A percentile compares a stretch with the other conserved stretches of the same genome.
These are phyloP conservation scores for Leptopilina myrica DNA, from an alignment of 2,888 invertebrate genomes.

Conservation along the genomic window DNA sequence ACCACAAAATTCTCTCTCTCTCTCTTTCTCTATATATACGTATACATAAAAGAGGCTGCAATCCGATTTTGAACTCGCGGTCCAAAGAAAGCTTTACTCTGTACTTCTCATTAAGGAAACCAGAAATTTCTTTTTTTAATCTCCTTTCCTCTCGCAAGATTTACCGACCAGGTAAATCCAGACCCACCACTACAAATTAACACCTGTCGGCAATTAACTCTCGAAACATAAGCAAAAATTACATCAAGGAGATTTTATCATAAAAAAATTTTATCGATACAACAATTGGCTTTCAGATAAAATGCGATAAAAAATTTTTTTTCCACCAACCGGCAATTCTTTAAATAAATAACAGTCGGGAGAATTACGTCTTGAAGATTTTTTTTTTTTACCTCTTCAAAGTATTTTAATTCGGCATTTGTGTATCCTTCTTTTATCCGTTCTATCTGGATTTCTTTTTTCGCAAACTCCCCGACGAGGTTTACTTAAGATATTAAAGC, in stretches of 20 bases:
- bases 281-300: constrained; percentile 25
- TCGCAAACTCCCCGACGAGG: constrained; percentile 55
- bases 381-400: constrained; percentile 42
- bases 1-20: constrained; percentile 57
- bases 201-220: constrained; percentile 38
- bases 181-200: constrained; percentile 15
- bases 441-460: constrained; percentile 56
- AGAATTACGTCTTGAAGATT: not conserved
- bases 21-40: constrained; percentile 37
- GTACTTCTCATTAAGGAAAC: constrained; percentile 76
- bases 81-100: constrained; percentile 76
- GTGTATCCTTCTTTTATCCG: constrained; percentile 64
- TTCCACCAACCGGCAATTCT: not conserved
- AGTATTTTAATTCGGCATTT: constrained; percentile 72
- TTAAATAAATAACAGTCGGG: constrained; percentile 2
- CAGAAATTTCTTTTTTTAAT: constrained; percentile 57
- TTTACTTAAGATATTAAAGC: constrained; percentile 77
- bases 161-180: constrained; percentile 19
- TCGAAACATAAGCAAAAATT: constrained; percentile 11
- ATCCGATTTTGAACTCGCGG: constrained; percentile 66
- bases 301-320: not conserved
- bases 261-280: constrained; percentile 37
- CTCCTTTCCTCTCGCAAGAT: not conserved
- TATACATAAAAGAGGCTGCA: constrained; percentile 53
- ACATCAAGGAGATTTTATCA: not conserved